phyloP scores from a whole-genome alignment of 2,888 invertebrate genomes.

The Pardosa pseudoannulata region DNA sequence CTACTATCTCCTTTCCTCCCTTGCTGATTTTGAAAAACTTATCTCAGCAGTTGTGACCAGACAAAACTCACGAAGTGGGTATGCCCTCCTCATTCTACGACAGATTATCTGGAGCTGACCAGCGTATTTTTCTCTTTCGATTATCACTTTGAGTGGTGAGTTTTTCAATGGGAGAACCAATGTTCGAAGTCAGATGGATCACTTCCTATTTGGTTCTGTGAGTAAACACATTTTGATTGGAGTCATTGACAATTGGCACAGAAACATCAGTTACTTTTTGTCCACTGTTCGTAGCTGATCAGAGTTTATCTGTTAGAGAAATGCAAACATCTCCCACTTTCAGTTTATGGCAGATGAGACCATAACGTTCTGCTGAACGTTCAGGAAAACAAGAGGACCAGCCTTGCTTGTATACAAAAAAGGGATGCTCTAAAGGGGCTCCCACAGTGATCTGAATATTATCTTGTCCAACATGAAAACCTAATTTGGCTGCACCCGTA shows the following conservation, averaged over 20 bases:
- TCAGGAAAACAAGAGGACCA: conserved; percentile 93
- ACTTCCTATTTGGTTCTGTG: conserved; percentile 20
- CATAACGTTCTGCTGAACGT: conserved; percentile 85
- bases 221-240: conserved; percentile 2
- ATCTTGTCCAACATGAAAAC: conserved; percentile 88
- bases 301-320: conserved; percentile 82
- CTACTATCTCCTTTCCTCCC: too few relatives aligned
- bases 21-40: too few relatives aligned
- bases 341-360: conserved; percentile 87
- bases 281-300: conserved; percentile 24
- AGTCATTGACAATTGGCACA: conserved; percentile 44
- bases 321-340: conserved; percentile 94
- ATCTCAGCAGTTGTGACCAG: too few relatives aligned
- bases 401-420: conserved; percentile 93
- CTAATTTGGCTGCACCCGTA: conserved; percentile 80
- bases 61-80: conserved; percentile 24
- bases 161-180: conserved; percentile 16
- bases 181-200: conserved; percentile 13
- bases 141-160: conserved; percentile 7
- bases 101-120: conserved; percentile 68
- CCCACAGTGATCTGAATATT: conserved; percentile 88
- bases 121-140: conserved; percentile 59
- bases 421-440: conserved; percentile 89
- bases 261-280: conserved; percentile 21
- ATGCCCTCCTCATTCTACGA: conserved; percentile 27